Percentiles rank a stretch among this genome's conserved stretches.
Conservation (phyloP, 2,113 vertebrate species). For the Ginglymostoma cirratum region DNA sequence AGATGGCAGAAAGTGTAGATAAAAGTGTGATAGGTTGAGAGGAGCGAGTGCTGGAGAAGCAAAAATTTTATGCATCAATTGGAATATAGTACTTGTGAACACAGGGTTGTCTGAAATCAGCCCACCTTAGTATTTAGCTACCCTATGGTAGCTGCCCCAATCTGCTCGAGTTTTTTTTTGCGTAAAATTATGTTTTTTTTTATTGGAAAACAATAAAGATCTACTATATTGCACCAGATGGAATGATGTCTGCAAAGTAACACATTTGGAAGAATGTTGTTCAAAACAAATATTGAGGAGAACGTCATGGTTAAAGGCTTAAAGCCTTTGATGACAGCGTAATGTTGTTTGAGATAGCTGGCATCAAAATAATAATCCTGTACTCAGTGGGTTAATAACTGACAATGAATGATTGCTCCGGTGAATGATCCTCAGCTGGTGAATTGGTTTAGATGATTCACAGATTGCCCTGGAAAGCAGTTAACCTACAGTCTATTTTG, state of each 20-base stretch:
- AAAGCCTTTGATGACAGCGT: not conserved
- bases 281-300: not conserved
- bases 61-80: too few species aligned
- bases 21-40: not conserved
- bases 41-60: too few species aligned
- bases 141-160: too few species aligned
- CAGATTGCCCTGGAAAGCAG: constrained; percentile 18
- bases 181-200: not conserved
- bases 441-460: constrained; percentile 18
- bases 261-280: not conserved
- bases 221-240: not conserved
- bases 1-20: too few species aligned
- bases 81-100: too few species aligned
- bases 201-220: not conserved
- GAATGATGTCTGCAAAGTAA: not conserved
- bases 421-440: constrained; percentile 10
- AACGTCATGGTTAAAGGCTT: not conserved
- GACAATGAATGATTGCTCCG: not conserved
- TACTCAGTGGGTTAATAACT: not conserved
- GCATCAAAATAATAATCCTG: not conserved
- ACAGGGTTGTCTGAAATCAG: too few species aligned
- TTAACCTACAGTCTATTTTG: constrained; percentile 25
- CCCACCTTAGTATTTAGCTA: too few species aligned
- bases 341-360: not conserved
- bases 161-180: not conserved